A percentile compares a stretch with the other conserved stretches of the same genome.
Evolutionary conservation across 2,888 invertebrate species (phyloP).

Genomic region (Dryobota labecula): DNA sequence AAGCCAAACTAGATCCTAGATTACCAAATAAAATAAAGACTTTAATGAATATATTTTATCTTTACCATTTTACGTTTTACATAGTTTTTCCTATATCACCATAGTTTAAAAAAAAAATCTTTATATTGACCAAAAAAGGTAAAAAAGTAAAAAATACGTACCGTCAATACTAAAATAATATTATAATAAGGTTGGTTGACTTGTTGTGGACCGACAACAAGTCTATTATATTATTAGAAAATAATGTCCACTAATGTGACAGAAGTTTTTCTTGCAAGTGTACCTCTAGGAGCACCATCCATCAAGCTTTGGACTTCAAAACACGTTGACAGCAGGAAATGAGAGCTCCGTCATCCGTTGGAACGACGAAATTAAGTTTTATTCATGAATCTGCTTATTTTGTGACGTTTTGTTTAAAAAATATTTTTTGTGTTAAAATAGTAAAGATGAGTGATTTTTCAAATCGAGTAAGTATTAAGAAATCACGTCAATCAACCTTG

Average conservation of each 20-base stretch:
- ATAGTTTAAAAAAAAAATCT: no score
- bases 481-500: background rate
- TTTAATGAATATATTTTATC: no score
- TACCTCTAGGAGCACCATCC: background rate
- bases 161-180: no score
- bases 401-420: background rate
- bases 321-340: constrained; percentile 35
- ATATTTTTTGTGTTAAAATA: background rate
- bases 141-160: no score
- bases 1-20: no score
- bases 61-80: no score
- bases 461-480: no score
- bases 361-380: background rate
- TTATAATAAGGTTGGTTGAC: no score
- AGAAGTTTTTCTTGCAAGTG: background rate
- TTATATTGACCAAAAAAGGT: no score
- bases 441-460: background rate
- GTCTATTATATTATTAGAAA: background rate
- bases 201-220: no score
- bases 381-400: background rate
- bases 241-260: background rate
- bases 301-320: constrained; percentile 27
- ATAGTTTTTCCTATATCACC: no score
- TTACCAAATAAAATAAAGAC: no score
- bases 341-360: constrained; percentile 23